phyloP scores from a whole-genome alignment of 1,140 invertebrate species.

The Chironomus striatipennis region DNA sequence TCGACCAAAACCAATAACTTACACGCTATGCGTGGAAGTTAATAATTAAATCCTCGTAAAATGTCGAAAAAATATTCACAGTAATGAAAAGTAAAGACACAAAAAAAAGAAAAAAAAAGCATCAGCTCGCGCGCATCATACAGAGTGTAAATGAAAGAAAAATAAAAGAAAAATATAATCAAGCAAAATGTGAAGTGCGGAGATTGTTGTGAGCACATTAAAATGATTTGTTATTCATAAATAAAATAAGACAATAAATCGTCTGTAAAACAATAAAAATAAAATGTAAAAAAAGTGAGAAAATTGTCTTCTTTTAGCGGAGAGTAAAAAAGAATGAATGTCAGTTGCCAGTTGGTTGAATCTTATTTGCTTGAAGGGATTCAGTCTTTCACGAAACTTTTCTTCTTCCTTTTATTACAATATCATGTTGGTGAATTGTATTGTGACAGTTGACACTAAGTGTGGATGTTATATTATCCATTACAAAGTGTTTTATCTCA shows the following conservation, averaged over 20 bases:
- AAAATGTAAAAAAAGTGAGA: not conserved
- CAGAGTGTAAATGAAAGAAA: not conserved
- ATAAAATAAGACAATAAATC: slow-evolving; percentile 17
- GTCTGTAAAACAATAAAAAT: slow-evolving; percentile 14
- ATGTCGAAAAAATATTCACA: not conserved
- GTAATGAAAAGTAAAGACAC: not conserved
- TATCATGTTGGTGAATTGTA: not conserved
- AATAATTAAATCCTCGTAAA: slow-evolving; percentile 10
- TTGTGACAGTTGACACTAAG: slow-evolving; percentile 1
- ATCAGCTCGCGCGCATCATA: not conserved
- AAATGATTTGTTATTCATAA: slow-evolving; percentile 24
- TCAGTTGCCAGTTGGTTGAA: not conserved
- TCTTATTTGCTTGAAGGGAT: not conserved
- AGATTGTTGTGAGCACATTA: slow-evolving; percentile 12
- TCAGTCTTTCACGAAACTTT: no score
- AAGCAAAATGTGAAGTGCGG: not conserved
- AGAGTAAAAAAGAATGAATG: not conserved
- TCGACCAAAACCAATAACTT: no score
- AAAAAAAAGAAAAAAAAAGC: not conserved
- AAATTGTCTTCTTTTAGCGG: not conserved
- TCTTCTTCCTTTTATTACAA: not conserved
- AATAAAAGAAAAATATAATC: not conserved
- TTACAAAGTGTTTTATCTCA: slow-evolving; percentile 1
- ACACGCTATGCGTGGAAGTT: no score
- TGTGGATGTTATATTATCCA: slow-evolving; percentile 5